Percentiles rank a stretch among this genome's conserved stretches.
phyloP scores from a whole-genome alignment of 1,140 invertebrate species.

The Aphelenchoides fujianensis region DNA sequence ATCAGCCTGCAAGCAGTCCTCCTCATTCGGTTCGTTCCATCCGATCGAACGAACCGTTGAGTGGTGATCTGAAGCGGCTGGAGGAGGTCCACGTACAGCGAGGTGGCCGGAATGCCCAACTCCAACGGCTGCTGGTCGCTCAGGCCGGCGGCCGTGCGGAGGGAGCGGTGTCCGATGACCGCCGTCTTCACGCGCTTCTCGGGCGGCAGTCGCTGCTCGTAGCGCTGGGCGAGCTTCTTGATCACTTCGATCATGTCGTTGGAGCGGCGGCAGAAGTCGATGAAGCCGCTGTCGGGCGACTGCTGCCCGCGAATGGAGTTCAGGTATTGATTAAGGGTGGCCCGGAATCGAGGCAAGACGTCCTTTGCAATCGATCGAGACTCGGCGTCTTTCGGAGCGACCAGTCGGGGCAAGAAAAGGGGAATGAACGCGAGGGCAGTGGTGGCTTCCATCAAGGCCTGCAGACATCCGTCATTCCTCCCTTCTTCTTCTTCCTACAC shows the following conservation, averaged over 20 bases:
- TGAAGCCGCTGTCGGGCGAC: slow-evolving; percentile 53
- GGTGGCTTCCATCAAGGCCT: slow-evolving; percentile 55
- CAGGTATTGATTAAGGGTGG: slow-evolving; percentile 49
- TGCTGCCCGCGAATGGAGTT: slow-evolving; percentile 43
- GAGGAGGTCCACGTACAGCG: background rate
- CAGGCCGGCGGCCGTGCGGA: background rate
- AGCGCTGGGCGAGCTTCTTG: slow-evolving; percentile 40
- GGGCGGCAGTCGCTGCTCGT: slow-evolving; percentile 48
- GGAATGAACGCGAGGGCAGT: slow-evolving; percentile 47
- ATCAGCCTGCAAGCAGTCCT: slow-evolving; percentile 42
- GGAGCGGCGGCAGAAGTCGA: slow-evolving; percentile 55
- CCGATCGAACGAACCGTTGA: background rate
- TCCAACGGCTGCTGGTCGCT: background rate
- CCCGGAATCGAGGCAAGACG: slow-evolving; percentile 53
- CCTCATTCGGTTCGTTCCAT: background rate
- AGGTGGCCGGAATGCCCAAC: background rate
- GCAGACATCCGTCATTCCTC: slow-evolving; percentile 12
- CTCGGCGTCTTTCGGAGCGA: slow-evolving; percentile 42
- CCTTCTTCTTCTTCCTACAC: too few relatives aligned
- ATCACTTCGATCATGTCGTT: slow-evolving; percentile 53
- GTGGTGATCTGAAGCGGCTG: slow-evolving; percentile 4
- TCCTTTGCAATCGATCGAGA: slow-evolving; percentile 59
- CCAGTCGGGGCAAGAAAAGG: slow-evolving; percentile 45
- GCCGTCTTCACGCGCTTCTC: slow-evolving; percentile 55
- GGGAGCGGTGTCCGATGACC: background rate